phyloP scores from a whole-genome alignment of 2,888 invertebrate species.

The Drosophila prostipennis region DNA sequence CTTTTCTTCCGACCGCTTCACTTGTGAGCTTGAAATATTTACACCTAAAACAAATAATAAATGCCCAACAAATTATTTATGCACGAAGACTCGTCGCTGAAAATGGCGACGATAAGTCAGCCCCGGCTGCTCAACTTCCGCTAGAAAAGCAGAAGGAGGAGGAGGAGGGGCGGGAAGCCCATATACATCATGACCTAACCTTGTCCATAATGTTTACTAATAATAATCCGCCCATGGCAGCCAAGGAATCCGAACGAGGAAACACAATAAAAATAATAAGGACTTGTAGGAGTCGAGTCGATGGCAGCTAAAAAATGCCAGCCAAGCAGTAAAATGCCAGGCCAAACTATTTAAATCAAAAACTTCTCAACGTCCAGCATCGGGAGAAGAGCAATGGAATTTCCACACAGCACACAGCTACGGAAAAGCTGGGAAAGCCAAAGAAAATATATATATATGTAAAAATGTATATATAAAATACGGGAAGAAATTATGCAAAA shows the following conservation, averaged over 20 bases:
- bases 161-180: neutral
- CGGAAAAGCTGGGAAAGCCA: constrained; percentile 12
- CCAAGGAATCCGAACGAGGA: constrained; percentile 15
- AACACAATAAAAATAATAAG: constrained; percentile 42
- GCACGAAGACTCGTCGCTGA: constrained; percentile 65
- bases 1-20: constrained; percentile 59
- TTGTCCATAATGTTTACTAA: constrained; percentile 49
- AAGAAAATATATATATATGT: constrained; percentile 4
- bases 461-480: neutral
- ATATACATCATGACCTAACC: constrained; percentile 36
- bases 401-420: constrained; percentile 31
- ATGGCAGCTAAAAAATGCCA: constrained; percentile 46
- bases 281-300: constrained; percentile 30
- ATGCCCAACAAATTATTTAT: constrained; percentile 75
- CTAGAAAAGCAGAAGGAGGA: constrained; percentile 31
- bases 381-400: constrained; percentile 44
- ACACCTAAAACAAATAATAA: constrained; percentile 78
- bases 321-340: constrained; percentile 51
- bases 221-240: constrained; percentile 33
- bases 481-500: constrained; percentile 47
- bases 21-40: constrained; percentile 78
- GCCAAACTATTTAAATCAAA: constrained; percentile 72
- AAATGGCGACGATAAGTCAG: constrained; percentile 77
- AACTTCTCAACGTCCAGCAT: constrained; percentile 39
- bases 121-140: constrained; percentile 70